These are phyloP conservation scores for Parasteatoda lunata DNA, from an alignment of 2,888 invertebrate species.

Conservation along the genomic window DNA sequence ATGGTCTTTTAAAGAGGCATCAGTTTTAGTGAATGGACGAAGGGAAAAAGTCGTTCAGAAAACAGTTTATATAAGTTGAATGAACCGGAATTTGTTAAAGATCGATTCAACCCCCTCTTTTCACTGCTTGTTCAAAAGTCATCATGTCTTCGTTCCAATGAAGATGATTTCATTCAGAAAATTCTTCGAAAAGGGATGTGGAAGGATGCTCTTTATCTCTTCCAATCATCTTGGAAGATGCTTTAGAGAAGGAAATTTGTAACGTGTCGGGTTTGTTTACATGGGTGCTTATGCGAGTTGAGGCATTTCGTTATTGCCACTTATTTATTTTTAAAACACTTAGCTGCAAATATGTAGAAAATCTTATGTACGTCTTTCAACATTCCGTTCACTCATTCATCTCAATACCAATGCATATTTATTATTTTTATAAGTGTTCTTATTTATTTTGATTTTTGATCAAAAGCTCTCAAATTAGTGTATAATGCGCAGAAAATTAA, in stretches of 20 bases:
- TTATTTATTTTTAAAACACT: no score
- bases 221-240: not conserved
- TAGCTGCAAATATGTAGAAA: no score
- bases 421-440: no score
- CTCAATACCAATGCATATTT: no score
- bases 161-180: conserved; percentile 38
- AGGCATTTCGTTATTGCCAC: no score
- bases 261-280: not conserved
- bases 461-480: no score
- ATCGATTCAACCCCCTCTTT: not conserved
- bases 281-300: no score
- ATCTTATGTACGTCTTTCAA: no score
- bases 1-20: not conserved
- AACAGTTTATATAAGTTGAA: conserved; percentile 3
- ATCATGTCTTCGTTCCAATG: conserved; percentile 17
- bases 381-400: no score
- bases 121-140: not conserved
- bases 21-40: not conserved
- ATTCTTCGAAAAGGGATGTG: conserved; percentile 9
- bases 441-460: no score
- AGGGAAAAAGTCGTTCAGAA: not conserved
- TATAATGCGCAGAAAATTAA: no score
- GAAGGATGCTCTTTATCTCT: not conserved
- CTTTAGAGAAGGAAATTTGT: not conserved
- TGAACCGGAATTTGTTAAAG: conserved; percentile 2